Conservation (phyloP, 2,113 vertebrate genomes). For the Larimichthys crocea region DNA sequence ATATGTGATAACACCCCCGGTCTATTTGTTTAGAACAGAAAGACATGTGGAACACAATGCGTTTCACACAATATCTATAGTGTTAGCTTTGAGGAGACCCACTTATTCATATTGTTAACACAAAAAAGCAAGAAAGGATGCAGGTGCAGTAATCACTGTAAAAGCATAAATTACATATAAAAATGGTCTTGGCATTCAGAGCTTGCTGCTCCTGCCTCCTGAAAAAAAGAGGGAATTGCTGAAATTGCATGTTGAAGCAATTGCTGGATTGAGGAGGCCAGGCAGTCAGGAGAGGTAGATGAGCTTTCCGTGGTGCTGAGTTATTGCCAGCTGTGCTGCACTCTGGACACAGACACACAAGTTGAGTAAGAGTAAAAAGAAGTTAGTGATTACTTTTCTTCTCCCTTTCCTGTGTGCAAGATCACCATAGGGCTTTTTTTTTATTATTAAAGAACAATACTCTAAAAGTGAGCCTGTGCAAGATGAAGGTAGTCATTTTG, state of each 20-base stretch:
- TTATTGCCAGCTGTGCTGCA: slow-evolving; percentile 41
- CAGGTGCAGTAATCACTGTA: slow-evolving; percentile 62
- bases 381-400: slow-evolving; percentile 43
- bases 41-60: slow-evolving; percentile 10
- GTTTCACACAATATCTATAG: slow-evolving; percentile 33
- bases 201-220: slow-evolving; percentile 35
- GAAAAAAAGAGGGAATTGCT: slow-evolving; percentile 46
- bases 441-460: background rate
- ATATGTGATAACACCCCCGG: background rate
- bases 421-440: background rate
- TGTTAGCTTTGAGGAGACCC: slow-evolving; percentile 32
- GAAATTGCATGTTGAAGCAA: slow-evolving; percentile 74
- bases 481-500: background rate
- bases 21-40: slow-evolving; percentile 39
- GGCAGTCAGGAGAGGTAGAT: slow-evolving; percentile 49
- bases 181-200: slow-evolving; percentile 60
- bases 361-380: slow-evolving; percentile 33
- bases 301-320: slow-evolving; percentile 60
- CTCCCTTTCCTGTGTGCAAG: slow-evolving; percentile 1
- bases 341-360: slow-evolving; percentile 34
- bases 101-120: slow-evolving; percentile 45
- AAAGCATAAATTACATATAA: slow-evolving; percentile 70
- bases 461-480: background rate
- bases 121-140: slow-evolving; percentile 28
- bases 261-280: slow-evolving; percentile 61